phyloP scores from a whole-genome alignment of 2,113 vertebrate genomes.

The Sphaerodactylus townsendi region DNA sequence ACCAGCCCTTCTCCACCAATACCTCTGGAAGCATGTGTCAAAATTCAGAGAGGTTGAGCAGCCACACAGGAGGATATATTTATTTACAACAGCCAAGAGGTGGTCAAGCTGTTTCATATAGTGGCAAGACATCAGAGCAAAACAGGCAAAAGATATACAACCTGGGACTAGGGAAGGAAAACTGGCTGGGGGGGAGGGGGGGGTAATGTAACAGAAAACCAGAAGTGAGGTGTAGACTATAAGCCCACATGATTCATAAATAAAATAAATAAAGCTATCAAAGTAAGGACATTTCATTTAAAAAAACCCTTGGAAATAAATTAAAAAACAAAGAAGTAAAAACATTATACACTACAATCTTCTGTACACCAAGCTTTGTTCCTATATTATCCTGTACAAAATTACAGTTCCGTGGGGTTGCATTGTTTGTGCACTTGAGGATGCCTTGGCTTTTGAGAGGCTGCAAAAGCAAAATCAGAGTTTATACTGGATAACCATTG shows the following conservation, averaged over 20 bases:
- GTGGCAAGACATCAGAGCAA: constrained; percentile 42
- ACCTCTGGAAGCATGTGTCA: constrained; percentile 41
- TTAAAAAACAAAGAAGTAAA: constrained; percentile 64
- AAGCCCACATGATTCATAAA: constrained; percentile 86
- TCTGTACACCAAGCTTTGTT: constrained; percentile 71
- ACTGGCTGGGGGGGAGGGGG: too few species aligned
- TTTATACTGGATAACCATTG: constrained; percentile 42
- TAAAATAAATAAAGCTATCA: constrained; percentile 90
- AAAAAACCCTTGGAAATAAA: constrained; percentile 75
- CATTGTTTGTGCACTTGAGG: constrained; percentile 82
- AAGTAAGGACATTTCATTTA: constrained; percentile 61
- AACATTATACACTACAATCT: constrained; percentile 69
- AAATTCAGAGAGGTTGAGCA: constrained; percentile 39
- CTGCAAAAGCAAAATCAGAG: constrained; percentile 71
- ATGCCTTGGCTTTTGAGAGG: constrained; percentile 64
- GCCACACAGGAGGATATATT: constrained; percentile 38
- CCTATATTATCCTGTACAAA: constrained; percentile 70
- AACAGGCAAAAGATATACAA: constrained; percentile 5
- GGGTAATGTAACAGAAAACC: background rate
- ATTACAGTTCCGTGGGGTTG: constrained; percentile 81
- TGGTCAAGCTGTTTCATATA: constrained; percentile 45
- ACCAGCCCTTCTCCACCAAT: constrained; percentile 4
- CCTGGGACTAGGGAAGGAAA: constrained; percentile 41
- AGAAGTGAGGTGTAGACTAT: constrained; percentile 73
- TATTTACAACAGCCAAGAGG: constrained; percentile 42